Evolutionary conservation across 2,888 invertebrate species (phyloP).

Genomic region (Serripes groenlandicus): DNA sequence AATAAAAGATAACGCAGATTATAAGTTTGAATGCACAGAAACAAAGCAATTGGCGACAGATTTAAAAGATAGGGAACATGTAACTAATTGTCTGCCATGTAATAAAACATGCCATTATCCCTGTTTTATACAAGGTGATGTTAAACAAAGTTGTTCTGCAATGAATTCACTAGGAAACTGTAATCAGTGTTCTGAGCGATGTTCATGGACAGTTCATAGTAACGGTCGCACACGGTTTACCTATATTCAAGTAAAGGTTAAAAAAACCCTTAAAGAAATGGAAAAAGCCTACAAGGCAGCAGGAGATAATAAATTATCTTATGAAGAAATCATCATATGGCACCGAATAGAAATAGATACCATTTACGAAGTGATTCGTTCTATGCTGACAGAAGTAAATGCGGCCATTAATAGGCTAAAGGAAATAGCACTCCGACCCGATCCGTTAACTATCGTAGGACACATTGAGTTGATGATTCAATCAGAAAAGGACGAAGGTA

Average conservation of each 20-base stretch:
- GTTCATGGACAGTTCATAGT: slow-evolving; percentile 52
- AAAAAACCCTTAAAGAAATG: slow-evolving; percentile 67
- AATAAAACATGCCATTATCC: slow-evolving; percentile 74
- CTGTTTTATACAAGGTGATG: slow-evolving; percentile 64
- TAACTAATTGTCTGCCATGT: slow-evolving; percentile 74
- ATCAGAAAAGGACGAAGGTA: slow-evolving; percentile 61
- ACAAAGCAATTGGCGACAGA: slow-evolving; percentile 42
- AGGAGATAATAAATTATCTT: slow-evolving; percentile 28
- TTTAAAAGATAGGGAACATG: slow-evolving; percentile 45
- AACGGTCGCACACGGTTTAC: slow-evolving; percentile 48
- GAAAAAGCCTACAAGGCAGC: slow-evolving; percentile 66
- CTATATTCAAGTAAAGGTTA: slow-evolving; percentile 22
- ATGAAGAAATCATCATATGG: slow-evolving; percentile 34
- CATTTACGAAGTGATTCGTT: slow-evolving; percentile 40
- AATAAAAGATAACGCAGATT: slow-evolving; percentile 67
- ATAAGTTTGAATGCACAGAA: slow-evolving; percentile 66
- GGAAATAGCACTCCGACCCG: slow-evolving; percentile 72
- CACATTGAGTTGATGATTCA: slow-evolving; percentile 77
- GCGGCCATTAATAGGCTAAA: slow-evolving; percentile 52
- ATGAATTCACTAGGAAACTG: slow-evolving; percentile 56
- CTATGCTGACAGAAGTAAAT: slow-evolving; percentile 46
- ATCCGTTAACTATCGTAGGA: slow-evolving; percentile 68
- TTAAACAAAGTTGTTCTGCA: slow-evolving; percentile 66
- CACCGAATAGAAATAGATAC: slow-evolving; percentile 42
- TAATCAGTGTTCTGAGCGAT: slow-evolving; percentile 44